Conservation (phyloP, 2,113 vertebrate genomes). For the Ceyx melanurus region DNA sequence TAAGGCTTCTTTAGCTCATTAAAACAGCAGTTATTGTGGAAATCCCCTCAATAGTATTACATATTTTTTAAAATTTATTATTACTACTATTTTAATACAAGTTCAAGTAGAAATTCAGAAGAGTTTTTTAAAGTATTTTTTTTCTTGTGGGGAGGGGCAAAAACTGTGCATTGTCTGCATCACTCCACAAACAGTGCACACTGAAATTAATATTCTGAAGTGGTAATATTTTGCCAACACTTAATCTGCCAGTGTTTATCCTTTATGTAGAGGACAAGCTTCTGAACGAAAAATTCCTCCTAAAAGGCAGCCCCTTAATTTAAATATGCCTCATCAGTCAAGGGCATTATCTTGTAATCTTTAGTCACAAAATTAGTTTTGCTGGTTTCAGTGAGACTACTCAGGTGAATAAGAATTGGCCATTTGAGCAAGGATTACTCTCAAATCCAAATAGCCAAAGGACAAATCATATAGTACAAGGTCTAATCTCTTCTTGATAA, state of each 20-base stretch:
- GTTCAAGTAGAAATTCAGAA: constrained; percentile 40
- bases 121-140: constrained; percentile 48
- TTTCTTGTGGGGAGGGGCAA: constrained; percentile 20
- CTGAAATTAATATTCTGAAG: constrained; percentile 58
- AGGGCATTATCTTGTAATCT: constrained; percentile 13
- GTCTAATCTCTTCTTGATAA: background rate
- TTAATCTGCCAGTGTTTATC: constrained; percentile 57
- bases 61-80: background rate
- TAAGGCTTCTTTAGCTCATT: constrained; percentile 70
- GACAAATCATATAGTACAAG: background rate
- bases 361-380: constrained; percentile 28
- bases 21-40: constrained; percentile 62
- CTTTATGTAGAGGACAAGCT: background rate
- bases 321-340: constrained; percentile 29
- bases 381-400: background rate
- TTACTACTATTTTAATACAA: background rate
- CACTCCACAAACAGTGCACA: background rate
- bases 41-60: constrained; percentile 47
- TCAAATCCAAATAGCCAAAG: background rate
- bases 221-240: constrained; percentile 59
- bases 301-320: constrained; percentile 10
- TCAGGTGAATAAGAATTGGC: constrained; percentile 26
- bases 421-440: constrained; percentile 22
- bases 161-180: constrained; percentile 44
- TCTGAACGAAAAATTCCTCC: constrained; percentile 17